phyloP scores from a whole-genome alignment of 1,140 invertebrate genomes.

The Heliconius congener region DNA sequence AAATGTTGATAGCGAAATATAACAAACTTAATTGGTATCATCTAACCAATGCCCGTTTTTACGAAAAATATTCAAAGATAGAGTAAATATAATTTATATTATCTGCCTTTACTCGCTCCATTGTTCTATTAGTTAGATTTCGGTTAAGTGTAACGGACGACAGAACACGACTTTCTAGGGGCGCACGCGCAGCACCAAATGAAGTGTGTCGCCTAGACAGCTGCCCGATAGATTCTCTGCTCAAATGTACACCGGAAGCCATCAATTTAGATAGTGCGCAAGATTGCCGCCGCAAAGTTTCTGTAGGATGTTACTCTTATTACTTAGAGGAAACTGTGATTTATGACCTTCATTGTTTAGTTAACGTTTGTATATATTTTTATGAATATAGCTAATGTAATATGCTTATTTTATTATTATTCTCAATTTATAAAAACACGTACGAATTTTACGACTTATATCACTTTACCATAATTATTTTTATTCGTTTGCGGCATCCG shows the following conservation, averaged over 20 bases:
- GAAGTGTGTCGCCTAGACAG: slow-evolving; percentile 77
- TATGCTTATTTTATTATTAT: neutral
- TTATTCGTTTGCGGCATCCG: slow-evolving; percentile 37
- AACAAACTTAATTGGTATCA: slow-evolving; percentile 15
- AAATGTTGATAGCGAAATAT: slow-evolving; percentile 32
- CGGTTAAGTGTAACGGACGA: slow-evolving; percentile 60
- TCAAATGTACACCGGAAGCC: slow-evolving; percentile 76
- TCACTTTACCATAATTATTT: slow-evolving; percentile 15
- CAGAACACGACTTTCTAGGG: slow-evolving; percentile 72
- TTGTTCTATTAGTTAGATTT: slow-evolving; percentile 62
- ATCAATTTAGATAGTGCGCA: slow-evolving; percentile 78
- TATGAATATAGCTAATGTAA: neutral
- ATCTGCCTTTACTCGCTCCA: slow-evolving; percentile 38
- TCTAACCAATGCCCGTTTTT: neutral
- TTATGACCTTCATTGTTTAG: slow-evolving; percentile 77
- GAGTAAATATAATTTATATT: too few species aligned
- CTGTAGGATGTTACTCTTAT: slow-evolving; percentile 71
- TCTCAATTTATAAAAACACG: neutral
- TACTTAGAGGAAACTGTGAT: slow-evolving; percentile 74
- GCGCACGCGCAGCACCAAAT: slow-evolving; percentile 71
- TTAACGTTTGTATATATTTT: slow-evolving; percentile 49
- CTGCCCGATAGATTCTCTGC: slow-evolving; percentile 63
- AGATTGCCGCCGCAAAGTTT: slow-evolving; percentile 72
- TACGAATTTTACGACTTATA: neutral
- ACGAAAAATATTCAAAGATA: neutral